Evolutionary conservation across 37 sponge, comb jelly and placozoan species (phyloP).

Genomic region (Tethya wilhelma): DNA sequence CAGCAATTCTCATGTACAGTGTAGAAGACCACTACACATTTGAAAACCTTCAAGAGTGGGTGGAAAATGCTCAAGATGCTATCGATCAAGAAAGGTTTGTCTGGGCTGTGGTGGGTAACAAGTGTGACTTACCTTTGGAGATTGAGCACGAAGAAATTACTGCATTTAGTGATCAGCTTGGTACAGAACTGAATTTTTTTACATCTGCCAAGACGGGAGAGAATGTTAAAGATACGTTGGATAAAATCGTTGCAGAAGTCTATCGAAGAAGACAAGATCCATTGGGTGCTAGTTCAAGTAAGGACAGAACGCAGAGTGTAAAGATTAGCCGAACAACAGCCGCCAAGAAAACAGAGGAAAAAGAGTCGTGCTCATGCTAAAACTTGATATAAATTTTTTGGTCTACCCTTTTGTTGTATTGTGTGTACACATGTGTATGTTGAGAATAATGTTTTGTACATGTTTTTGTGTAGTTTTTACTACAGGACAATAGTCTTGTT

Average conservation of each 20-base stretch:
- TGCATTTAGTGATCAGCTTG: slow-evolving; percentile 6
- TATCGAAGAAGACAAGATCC: slow-evolving; percentile 13
- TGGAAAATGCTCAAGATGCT: slow-evolving; percentile 35
- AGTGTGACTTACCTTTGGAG: slow-evolving; percentile 59
- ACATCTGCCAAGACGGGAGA: slow-evolving; percentile 82
- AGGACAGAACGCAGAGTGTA: too few relatives aligned
- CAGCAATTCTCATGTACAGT: slow-evolving; percentile 75
- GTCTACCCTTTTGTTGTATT: too few relatives aligned
- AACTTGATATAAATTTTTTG: too few relatives aligned
- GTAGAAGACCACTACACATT: slow-evolving; percentile 64
- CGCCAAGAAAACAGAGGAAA: too few relatives aligned
- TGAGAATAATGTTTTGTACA: too few relatives aligned
- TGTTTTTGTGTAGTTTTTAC: too few relatives aligned
- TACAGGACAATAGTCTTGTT: too few relatives aligned
- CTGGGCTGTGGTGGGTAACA: slow-evolving; percentile 75
- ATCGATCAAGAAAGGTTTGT: slow-evolving; percentile 36
- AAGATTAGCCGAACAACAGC: too few relatives aligned
- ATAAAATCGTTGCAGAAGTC: slow-evolving; percentile 26
- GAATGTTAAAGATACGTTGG: slow-evolving; percentile 56
- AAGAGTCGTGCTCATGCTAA: too few relatives aligned
- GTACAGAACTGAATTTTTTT: slow-evolving; percentile 33
- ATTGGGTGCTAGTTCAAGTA: too few relatives aligned
- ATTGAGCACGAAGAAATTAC: slow-evolving; percentile 28
- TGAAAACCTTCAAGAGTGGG: slow-evolving; percentile 67
- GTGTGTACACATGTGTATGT: too few relatives aligned